Base-by-base conservation (phyloP, 1,140 invertebrate genomes). In the Bicyclus anynana region DNA sequence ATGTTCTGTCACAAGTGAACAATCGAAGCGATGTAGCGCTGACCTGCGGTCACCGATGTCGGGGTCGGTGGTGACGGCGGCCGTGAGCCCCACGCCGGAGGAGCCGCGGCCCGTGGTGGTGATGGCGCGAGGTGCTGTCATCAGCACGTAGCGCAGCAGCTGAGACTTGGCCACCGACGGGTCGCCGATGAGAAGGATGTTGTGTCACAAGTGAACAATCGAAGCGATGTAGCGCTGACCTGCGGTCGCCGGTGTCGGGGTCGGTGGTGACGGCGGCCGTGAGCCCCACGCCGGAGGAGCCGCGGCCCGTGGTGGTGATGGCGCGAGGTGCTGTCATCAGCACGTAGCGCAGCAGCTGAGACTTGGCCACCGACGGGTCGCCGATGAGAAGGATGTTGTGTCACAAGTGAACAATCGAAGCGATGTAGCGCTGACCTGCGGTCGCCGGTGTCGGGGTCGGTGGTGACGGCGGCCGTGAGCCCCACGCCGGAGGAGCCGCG, bases 141-240 rank as follows among this genome's bases (percentile, higher is more conserved):
- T 92, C 35, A 99, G 85, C 2, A 99, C 98, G 79, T 99, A 99
- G 4, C 97, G 93, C 2, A 99, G 85, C 64, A 99, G 89, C 82
- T 99, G 99, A 0, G 98, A 99, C 89, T 99, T 99, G 2, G 98
- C 98, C 40, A 99, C 98, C 49, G 97, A 98, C 0, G 99, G 99
- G 92, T 99, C 99, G 40, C 99, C 99, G 77, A 99, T 99, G 0
- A 99, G 89, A 14, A 99, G 90, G 26, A 99, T 90, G 86, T 99
- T 99, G 46, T 98, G 78, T 99, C 99, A 67, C 95, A n/a, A n/a
- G n/a, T n/a, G n/a, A n/a, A n/a, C n/a, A n/a, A n/a, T n/a, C n/a
- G n/a, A n/a, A n/a, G n/a, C n/a, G n/a, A n/a, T n/a, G n/a, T n/a
- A n/a, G n/a, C n/a, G n/a, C n/a, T n/a, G n/a, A 35, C 9, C 91